Conservation (phyloP, 2,797 vertebrate genomes). For the Thripadectes ignobilis region DNA sequence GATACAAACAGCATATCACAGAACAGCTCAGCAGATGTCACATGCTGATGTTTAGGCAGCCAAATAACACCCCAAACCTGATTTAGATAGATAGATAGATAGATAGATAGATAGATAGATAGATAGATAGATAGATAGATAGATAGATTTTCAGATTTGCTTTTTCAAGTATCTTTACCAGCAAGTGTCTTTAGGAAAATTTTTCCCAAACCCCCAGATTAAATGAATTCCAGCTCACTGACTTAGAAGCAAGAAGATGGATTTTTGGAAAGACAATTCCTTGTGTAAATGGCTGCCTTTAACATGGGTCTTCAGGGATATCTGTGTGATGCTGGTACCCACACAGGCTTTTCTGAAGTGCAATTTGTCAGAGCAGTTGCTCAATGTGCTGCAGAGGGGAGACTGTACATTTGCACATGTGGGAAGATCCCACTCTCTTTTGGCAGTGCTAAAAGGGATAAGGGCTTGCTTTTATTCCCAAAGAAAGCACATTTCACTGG, state of each 20-base stretch:
- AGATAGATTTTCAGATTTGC: neutral
- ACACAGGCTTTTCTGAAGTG: neutral
- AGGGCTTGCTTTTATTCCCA: neutral
- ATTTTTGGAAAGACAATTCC: neutral
- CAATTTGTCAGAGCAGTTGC: neutral
- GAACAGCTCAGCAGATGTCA: neutral
- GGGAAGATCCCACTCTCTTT: neutral
- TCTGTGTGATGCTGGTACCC: neutral
- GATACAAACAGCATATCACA: neutral
- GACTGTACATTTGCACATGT: neutral
- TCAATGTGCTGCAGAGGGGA: neutral
- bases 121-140: no score
- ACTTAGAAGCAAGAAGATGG: neutral
- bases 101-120: no score
- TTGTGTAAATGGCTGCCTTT: neutral
- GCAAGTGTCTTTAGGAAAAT: neutral
- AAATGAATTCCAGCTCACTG: neutral
- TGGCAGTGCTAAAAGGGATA: neutral
- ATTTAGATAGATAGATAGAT: no score
- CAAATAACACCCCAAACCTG: neutral
- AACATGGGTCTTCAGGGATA: neutral
- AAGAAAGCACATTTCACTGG: neutral
- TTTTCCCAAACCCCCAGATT: neutral
- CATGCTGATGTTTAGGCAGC: neutral
- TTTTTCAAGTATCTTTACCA: neutral